These are phyloP conservation scores for Lepisosteus oculatus DNA, from an alignment of 2,113 vertebrate species.

Conservation along the genomic window DNA sequence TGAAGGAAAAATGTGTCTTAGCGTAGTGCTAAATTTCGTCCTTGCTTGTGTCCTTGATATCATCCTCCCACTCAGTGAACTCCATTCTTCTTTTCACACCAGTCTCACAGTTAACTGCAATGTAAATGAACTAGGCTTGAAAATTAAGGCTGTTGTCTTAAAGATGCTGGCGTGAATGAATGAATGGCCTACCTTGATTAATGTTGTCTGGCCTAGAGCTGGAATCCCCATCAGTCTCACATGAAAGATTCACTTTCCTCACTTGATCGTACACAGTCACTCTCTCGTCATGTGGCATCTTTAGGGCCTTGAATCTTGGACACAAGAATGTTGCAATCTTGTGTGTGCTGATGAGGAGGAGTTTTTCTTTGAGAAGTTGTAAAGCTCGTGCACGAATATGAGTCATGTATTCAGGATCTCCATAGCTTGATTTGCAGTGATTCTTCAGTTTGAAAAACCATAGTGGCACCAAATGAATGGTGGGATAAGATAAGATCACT, in stretches of 20 bases:
- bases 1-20: not conserved
- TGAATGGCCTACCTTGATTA: no score
- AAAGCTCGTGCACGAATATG: not conserved
- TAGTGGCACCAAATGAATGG: not conserved
- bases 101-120: no score
- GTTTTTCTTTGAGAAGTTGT: not conserved
- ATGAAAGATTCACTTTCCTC: no score
- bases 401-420: constrained; percentile 1
- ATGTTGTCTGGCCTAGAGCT: no score
- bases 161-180: no score
- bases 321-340: constrained; percentile 2
- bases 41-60: not conserved
- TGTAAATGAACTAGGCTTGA: no score
- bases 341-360: not conserved
- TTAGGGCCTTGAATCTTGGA: not conserved
- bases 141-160: no score
- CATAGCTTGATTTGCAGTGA: not conserved
- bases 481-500: not conserved
- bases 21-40: constrained; percentile 14
- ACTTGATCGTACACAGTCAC: no score
- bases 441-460: not conserved
- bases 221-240: no score
- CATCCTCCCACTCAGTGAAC: not conserved
- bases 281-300: not conserved
- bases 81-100: not conserved